Evolutionary conservation across 2,888 invertebrate species (phyloP).

Genomic region (Nomada fabriciana): DNA sequence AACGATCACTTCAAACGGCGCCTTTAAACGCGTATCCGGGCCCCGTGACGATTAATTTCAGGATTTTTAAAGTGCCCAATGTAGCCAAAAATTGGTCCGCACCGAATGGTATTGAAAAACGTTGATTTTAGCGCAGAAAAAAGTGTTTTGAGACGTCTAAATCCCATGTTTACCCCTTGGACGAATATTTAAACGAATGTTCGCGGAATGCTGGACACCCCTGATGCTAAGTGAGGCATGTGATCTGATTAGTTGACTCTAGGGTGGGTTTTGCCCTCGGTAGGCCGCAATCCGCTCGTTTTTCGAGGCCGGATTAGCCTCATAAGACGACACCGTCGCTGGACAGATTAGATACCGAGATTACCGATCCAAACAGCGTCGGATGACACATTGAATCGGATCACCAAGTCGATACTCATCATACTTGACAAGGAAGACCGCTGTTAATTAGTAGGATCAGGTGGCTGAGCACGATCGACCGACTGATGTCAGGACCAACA

Average conservation of each 20-base stretch:
- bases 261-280: slow-evolving; percentile 81
- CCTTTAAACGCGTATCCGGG: not conserved
- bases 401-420: slow-evolving; percentile 27
- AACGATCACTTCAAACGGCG: no score
- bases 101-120: not conserved
- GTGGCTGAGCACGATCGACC: not conserved
- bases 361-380: slow-evolving; percentile 47
- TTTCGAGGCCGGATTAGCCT: slow-evolving; percentile 69
- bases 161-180: slow-evolving; percentile 11
- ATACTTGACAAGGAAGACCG: slow-evolving; percentile 23
- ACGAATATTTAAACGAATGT: slow-evolving; percentile 65
- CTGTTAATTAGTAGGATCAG: slow-evolving; percentile 1
- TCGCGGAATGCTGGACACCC: slow-evolving; percentile 80
- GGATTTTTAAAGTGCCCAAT: not conserved
- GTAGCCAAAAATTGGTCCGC: not conserved
- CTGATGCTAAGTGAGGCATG: slow-evolving; percentile 78
- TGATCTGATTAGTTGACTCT: slow-evolving; percentile 82
- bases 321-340: slow-evolving; percentile 51
- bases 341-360: slow-evolving; percentile 54
- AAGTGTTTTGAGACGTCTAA: no score
- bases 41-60: not conserved
- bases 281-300: slow-evolving; percentile 76
- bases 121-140: not conserved
- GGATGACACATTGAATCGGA: slow-evolving; percentile 46
- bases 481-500: not conserved